Percentiles rank a stretch among this genome's conserved stretches.
Evolutionary conservation across 1,140 invertebrate genomes (phyloP).

Genomic region (Brevipalpus yothersi): DNA sequence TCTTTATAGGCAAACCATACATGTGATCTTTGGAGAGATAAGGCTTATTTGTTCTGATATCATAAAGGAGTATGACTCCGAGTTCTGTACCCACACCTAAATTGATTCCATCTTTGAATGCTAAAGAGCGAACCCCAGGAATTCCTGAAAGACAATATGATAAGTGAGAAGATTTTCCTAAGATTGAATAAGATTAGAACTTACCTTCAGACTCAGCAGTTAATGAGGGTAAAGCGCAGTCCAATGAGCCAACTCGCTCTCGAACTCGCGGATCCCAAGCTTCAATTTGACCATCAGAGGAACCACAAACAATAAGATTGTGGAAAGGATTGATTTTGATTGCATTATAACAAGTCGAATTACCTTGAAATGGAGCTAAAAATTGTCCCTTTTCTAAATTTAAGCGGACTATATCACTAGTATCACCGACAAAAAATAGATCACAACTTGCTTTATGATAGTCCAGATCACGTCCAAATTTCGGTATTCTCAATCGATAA

Average conservation of each 20-base stretch:
- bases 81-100: conserved; percentile 75
- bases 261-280: conserved; percentile 77
- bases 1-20: conserved; percentile 72
- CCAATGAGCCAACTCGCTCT: conserved; percentile 46
- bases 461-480: conserved; percentile 77
- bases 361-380: conserved; percentile 49
- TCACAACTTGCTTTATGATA: conserved; percentile 77
- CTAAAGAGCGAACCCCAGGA: conserved; percentile 50
- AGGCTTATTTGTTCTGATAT: conserved; percentile 73
- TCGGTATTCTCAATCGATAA: conserved; percentile 69
- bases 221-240: conserved; percentile 51
- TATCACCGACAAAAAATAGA: conserved; percentile 64
- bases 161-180: background rate
- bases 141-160: conserved; percentile 17
- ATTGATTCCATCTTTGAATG: conserved; percentile 52
- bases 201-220: conserved; percentile 23
- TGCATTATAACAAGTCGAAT: conserved; percentile 51
- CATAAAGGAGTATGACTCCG: conserved; percentile 72
- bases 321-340: conserved; percentile 68
- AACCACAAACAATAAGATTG: conserved; percentile 62
- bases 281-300: conserved; percentile 72
- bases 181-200: too few species aligned
- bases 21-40: conserved; percentile 77
- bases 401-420: conserved; percentile 77
- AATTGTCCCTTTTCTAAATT: conserved; percentile 90